Evolutionary conservation across 1,140 invertebrate species (phyloP), one percentile per base, ranked within the genome.

Genomic region (Palaemon carinicauda): DNA sequence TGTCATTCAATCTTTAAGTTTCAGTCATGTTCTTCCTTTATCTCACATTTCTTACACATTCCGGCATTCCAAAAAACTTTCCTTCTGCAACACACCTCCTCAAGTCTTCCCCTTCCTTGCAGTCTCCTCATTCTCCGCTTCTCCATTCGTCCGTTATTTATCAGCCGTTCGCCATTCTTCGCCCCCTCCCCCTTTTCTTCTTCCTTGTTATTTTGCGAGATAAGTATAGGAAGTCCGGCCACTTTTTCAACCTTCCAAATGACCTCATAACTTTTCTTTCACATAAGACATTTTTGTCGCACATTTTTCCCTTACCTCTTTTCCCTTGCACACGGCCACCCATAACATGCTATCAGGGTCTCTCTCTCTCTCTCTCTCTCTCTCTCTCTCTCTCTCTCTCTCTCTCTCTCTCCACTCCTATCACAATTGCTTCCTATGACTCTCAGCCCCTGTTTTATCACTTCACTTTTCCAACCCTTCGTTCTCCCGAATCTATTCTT

Each of bases 241-340:
- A 69, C 65, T 69, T 69, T 69, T 69, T 31, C 65, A 41, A n/a
- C 29, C 65, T 21, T 69, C 65, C n/a, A 69, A 69, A 69, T 69
- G 65, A 69, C 65, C 65, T 27, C 65, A 31, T 69, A 69, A 69
- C 29, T 69, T 69, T 69, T 69, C 65, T 69, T 69, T 69, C 65
- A 69, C 29, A 69, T 69, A 69, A 69, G 24, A 69, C 65, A 69
- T 69, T 69, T 69, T 69, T 69, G 29, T 31, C 41, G 41, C 41
- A 4, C 65, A 27, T 69, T 69, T 69, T 69, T 69, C 15, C 21
- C n/a, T n/a, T 21, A 15, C 21, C n/a, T n/a, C n/a, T 27, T 69
- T 69, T 69, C 65, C 41, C 41, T 41, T 41, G 41, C 41, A 41
- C 41, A 41, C 41, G 7, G 41, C 41, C 3, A 41, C 41, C 41